These are phyloP conservation scores for Calycopis cecrops DNA, from an alignment of 1,140 invertebrate genomes.

Conservation along the genomic window DNA sequence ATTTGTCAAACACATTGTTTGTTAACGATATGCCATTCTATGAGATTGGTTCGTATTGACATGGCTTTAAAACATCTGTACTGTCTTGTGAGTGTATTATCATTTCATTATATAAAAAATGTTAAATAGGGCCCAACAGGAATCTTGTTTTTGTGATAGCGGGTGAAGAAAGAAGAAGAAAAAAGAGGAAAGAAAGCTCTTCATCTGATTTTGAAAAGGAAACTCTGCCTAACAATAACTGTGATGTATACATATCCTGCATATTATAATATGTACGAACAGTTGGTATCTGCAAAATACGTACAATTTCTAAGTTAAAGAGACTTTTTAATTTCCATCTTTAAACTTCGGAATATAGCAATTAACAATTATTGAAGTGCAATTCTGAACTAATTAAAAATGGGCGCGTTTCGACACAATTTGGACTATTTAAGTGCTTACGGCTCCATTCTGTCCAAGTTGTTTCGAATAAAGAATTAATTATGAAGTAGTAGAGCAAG, in stretches of 20 bases:
- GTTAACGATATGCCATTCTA: slow-evolving; percentile 16
- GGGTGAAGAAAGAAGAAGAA: too few species aligned
- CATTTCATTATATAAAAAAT: background rate
- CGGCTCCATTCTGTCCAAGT: slow-evolving; percentile 60
- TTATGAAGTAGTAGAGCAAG: slow-evolving; percentile 67
- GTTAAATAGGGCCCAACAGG: too few species aligned
- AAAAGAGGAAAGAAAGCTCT: too few species aligned
- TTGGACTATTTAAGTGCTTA: slow-evolving; percentile 70
- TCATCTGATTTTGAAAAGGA: too few species aligned
- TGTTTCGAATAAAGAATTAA: slow-evolving; percentile 74
- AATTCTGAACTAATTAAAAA: slow-evolving; percentile 70
- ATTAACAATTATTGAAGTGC: slow-evolving; percentile 62
- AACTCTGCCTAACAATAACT: too few species aligned
- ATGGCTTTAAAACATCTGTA: background rate
- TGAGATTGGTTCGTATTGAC: slow-evolving; percentile 17
- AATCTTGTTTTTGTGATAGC: too few species aligned
- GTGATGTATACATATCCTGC: too few species aligned
- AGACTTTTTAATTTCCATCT: background rate
- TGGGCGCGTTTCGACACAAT: slow-evolving; percentile 63
- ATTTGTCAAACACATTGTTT: slow-evolving; percentile 43
- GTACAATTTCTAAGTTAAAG: too few species aligned
- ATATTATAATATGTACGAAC: too few species aligned
- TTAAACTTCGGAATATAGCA: slow-evolving; percentile 50
- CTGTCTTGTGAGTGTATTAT: background rate
- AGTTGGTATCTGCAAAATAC: too few species aligned